Conservation (phyloP, 1,140 invertebrate genomes). For the Epicauta chinensis region DNA sequence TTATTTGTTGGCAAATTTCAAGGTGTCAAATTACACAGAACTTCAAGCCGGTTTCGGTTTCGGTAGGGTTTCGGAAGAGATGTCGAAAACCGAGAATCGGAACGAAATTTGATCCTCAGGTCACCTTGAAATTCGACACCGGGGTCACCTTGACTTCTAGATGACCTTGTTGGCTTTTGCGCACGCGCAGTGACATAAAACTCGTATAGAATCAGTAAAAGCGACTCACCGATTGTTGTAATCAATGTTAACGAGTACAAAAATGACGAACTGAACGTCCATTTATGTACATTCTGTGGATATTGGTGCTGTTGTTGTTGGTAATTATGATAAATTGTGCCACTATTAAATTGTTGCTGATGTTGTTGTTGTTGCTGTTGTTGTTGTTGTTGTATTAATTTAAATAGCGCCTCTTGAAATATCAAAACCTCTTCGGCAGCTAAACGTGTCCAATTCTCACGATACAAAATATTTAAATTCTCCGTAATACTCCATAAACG, state of each 20-base stretch:
- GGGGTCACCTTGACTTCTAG: too few species aligned
- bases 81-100: too few species aligned
- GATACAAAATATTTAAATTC: slow-evolving; percentile 87
- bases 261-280: slow-evolving; percentile 87
- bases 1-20: too few species aligned
- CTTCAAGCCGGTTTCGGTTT: too few species aligned
- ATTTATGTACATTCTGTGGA: slow-evolving; percentile 59
- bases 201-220: too few species aligned
- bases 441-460: slow-evolving; percentile 88
- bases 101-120: too few species aligned
- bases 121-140: too few species aligned
- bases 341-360: slow-evolving; percentile 30
- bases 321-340: slow-evolving; percentile 25
- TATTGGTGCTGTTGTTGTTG: slow-evolving; percentile 26
- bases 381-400: slow-evolving; percentile 21
- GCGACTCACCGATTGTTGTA: slow-evolving; percentile 84
- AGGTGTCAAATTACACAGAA: too few species aligned
- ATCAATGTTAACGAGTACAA: slow-evolving; percentile 93
- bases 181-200: too few species aligned
- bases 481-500: slow-evolving; percentile 90
- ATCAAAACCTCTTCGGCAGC: slow-evolving; percentile 76
- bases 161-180: too few species aligned
- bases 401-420: slow-evolving; percentile 63
- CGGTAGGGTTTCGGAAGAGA: too few species aligned
- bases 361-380: slow-evolving; percentile 1